Conservation (phyloP, 1,140 invertebrate species). For the Cydia amplana region DNA sequence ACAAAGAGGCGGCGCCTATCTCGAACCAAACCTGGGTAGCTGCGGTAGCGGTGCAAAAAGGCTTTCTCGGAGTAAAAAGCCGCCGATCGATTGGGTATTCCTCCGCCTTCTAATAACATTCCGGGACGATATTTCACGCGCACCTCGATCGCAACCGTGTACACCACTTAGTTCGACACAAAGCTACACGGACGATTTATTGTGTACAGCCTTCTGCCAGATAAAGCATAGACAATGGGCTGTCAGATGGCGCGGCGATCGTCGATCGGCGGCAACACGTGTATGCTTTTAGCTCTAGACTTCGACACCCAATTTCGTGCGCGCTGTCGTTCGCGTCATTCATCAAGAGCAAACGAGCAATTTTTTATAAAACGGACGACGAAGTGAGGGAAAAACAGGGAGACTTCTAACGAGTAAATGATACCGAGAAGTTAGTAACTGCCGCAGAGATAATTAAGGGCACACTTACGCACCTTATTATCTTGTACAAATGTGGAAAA, state of each 20-base stretch:
- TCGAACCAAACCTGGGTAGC: slow-evolving; percentile 50
- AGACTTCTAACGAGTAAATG: slow-evolving; percentile 43
- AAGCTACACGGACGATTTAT: slow-evolving; percentile 74
- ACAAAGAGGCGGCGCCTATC: slow-evolving; percentile 50
- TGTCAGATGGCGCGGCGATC: slow-evolving; percentile 65
- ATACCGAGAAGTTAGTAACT: slow-evolving; percentile 38
- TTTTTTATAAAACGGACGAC: slow-evolving; percentile 58
- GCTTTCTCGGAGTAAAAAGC: slow-evolving; percentile 45
- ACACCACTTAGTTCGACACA: slow-evolving; percentile 71
- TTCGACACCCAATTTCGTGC: slow-evolving; percentile 74
- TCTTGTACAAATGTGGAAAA: slow-evolving; percentile 12
- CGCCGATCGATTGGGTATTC: slow-evolving; percentile 58
- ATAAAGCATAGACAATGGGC: slow-evolving; percentile 73
- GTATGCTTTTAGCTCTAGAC: slow-evolving; percentile 75
- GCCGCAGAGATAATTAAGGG: slow-evolving; percentile 52
- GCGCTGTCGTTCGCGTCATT: slow-evolving; percentile 57
- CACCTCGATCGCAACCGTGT: slow-evolving; percentile 60
- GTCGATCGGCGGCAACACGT: slow-evolving; percentile 56
- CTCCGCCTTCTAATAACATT: slow-evolving; percentile 67
- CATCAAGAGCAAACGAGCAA: slow-evolving; percentile 68
- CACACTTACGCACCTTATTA: slow-evolving; percentile 39
- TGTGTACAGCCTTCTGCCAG: slow-evolving; percentile 59
- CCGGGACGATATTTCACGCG: slow-evolving; percentile 69
- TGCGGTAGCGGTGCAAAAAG: slow-evolving; percentile 42
- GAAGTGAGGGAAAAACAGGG: slow-evolving; percentile 46